Conservation (phyloP, 2,113 vertebrate genomes). For the Toxotes jaculatrix region DNA sequence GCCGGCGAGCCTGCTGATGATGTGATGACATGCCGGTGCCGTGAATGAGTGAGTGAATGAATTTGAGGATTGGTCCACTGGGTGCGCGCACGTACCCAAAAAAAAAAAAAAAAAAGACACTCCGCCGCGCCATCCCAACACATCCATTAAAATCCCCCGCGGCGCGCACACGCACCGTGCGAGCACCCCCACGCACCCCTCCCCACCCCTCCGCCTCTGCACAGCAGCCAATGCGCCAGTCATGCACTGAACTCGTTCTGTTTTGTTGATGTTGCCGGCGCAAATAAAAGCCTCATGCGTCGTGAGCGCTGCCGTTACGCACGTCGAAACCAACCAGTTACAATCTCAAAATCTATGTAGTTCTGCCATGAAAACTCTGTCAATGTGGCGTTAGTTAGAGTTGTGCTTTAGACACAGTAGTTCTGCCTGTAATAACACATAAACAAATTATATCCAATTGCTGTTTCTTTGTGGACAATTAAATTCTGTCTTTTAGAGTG, state of each 20-base stretch:
- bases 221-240: constrained; percentile 44
- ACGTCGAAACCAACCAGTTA: neutral
- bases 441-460: too few relatives aligned
- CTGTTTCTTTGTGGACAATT: neutral
- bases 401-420: too few relatives aligned
- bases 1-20: constrained; percentile 48
- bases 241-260: constrained; percentile 30
- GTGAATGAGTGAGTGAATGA: constrained; percentile 77
- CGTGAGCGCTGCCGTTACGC: constrained; percentile 22
- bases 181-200: too few relatives aligned
- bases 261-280: constrained; percentile 51
- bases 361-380: neutral
- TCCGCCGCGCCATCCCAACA: constrained; percentile 7
- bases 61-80: constrained; percentile 68
- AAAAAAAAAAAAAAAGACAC: constrained; percentile 1
- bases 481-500: neutral
- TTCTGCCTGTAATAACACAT: too few relatives aligned
- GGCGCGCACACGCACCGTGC: constrained; percentile 7
- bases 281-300: constrained; percentile 1
- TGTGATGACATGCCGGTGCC: constrained; percentile 67
- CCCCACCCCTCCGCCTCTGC: constrained; percentile 21
- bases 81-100: constrained; percentile 66
- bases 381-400: neutral
- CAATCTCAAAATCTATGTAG: too few relatives aligned
- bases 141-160: neutral